These are phyloP conservation scores for Ophiodon elongatus DNA, from an alignment of 2,113 vertebrate species.

Conservation along the genomic window DNA sequence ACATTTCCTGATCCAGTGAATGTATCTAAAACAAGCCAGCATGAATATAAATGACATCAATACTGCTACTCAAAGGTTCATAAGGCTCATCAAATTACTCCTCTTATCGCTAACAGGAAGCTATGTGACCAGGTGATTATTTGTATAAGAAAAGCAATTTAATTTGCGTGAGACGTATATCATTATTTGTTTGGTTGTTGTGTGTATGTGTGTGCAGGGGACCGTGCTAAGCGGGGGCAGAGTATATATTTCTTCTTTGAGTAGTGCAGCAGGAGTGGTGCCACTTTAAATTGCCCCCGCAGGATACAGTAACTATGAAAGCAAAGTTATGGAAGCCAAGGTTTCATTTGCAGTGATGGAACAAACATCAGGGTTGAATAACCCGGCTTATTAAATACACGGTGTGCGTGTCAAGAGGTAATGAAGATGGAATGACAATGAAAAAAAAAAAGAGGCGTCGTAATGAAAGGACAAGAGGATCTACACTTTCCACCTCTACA, in stretches of 20 bases:
- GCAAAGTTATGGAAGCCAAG: constrained; percentile 59
- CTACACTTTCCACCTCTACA: constrained; percentile 26
- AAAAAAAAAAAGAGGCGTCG: constrained; percentile 1
- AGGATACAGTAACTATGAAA: constrained; percentile 50
- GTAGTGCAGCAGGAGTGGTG: constrained; percentile 41
- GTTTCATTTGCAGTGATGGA: constrained; percentile 65
- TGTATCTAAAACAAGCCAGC: constrained; percentile 69
- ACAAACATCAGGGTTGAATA: constrained; percentile 70
- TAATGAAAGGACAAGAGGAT: constrained; percentile 43
- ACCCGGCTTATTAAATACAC: constrained; percentile 72
- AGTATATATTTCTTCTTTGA: constrained; percentile 31
- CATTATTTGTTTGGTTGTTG: constrained; percentile 38
- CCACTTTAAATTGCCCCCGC: constrained; percentile 38
- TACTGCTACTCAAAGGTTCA: constrained; percentile 67
- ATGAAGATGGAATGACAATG: constrained; percentile 57
- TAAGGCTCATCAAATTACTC: constrained; percentile 64
- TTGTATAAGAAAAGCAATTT: constrained; percentile 26
- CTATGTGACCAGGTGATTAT: constrained; percentile 43
- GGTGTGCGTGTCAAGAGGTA: constrained; percentile 48
- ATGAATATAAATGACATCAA: constrained; percentile 78
- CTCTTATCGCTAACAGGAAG: constrained; percentile 34
- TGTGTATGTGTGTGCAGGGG: constrained; percentile 18
- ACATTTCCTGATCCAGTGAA: constrained; percentile 79
- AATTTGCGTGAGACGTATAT: constrained; percentile 28
- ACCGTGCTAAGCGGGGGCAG: constrained; percentile 16